Base-by-base conservation (phyloP, 2,888 invertebrate species). In the Nowickia ferox region DNA sequence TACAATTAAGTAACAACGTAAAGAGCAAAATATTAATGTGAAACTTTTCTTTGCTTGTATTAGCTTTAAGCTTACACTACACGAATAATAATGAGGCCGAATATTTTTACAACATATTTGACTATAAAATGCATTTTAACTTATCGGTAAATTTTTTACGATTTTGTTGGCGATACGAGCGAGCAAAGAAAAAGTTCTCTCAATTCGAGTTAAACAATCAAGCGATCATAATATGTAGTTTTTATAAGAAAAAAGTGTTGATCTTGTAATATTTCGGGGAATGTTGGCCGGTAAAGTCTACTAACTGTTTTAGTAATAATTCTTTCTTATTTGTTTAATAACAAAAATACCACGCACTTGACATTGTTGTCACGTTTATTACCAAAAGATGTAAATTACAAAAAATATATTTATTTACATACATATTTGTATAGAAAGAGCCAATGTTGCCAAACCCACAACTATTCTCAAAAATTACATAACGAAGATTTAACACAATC, bases 361-460 rank as follows among this genome's bases (percentile, higher is more conserved):
- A 86, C 86, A 83, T 86, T 86, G 86, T 55, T 55, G 76, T 83
- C 86, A 86, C 86, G 86, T 83, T 74, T 66, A 19, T 9, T 42
- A 48, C 0, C 30, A 40, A 17, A 40, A 83, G 59, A 46, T 17
- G 44, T 46, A 61, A 71, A 48, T 15, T 57, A 30, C 55, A 69
- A 78, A 74, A 44, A 15, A 61, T 65, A 66, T 48, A 15, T 44
- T 22, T n/a, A n/a, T 10, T 19, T 9, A 53, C 40, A 19, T 40
- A 30, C 30, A 4, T 30, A 30, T 30, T 30, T 30, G 30, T 30
- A 30, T 30, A 30, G 6, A 30, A 30, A 30, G 30, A 6, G 30
- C 30, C 30, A 30, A 30, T 30, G 30, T 6, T 30, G 30, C 30
- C 30, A 30, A 30, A 30, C 6, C 30, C 30, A 6, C 30, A 30